Base-by-base conservation (phyloP, 1,140 invertebrate species). In the Eriocheir sinensis region DNA sequence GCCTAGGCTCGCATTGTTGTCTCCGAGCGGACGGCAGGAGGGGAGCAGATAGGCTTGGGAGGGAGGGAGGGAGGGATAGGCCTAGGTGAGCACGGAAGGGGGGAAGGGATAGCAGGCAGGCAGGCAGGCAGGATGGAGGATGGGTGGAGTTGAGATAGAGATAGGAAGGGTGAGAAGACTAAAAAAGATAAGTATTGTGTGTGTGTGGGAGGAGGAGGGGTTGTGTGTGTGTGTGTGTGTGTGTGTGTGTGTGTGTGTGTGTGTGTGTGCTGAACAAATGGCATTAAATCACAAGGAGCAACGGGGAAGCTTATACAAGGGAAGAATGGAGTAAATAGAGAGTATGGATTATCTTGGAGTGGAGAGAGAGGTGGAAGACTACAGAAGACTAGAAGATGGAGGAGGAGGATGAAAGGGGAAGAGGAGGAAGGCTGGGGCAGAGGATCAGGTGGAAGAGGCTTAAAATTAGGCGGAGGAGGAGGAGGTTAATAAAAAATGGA, bases 201-300 rank as follows among this genome's bases (percentile, higher is more conserved):
- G 60, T 72, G 60, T 72, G 60, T 72, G 60, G 27, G 60, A 6
- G 60, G 27, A n/a, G 27, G 60, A n/a, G 60, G 27, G 60, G 27
- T 21, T 72, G 60, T 72, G 60, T 72, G 60, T 72, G 21, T 72
- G 60, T 72, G 21, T 72, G 27, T 72, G 6, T 72, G 60, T 72
- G 60, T 72, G 60, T 72, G 60, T 72, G 60, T 72, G 60, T n/a
- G 60, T 72, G 60, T 72, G 60, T 72, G 60, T 72, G 60, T 72
- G 60, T 72, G 60, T 72, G 60, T 72, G 60, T 72, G 27, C 44
- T 72, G 60, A 72, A 72, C 60, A 72, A 72, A 72, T 72, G n/a
- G 60, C 60, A 72, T n/a, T 72, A 72, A 72, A 72, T 72, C n/a
- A 72, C 60, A 72, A 72, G 21, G n/a, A 72, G 60, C 60, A 72